Conservation (phyloP, 37 sponge, comb jelly and placozoan genomes). For the Agelas oroides region DNA sequence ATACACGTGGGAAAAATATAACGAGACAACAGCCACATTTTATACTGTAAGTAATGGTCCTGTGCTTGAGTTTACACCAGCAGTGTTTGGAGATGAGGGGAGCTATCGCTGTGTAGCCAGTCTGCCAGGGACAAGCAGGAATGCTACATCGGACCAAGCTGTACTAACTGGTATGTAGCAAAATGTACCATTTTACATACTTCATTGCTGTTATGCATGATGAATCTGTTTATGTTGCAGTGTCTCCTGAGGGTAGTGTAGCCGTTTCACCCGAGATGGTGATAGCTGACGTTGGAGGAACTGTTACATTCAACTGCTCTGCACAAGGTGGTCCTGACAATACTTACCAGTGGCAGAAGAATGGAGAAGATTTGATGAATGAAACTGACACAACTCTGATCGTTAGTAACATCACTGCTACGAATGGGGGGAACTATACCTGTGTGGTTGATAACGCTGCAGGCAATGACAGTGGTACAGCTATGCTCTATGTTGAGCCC, state of each 20-base stretch:
- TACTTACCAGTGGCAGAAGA: constrained; percentile 39
- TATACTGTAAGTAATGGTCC: background rate
- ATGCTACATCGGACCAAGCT: too few species aligned
- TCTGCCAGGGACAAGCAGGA: background rate
- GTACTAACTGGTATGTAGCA: too few species aligned
- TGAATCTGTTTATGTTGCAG: too few species aligned
- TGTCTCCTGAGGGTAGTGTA: constrained; percentile 45
- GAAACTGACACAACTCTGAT: background rate
- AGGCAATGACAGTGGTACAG: constrained; percentile 33
- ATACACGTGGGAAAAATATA: constrained; percentile 23
- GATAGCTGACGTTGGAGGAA: background rate
- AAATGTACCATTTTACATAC: too few species aligned
- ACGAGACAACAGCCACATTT: background rate
- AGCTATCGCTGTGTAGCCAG: constrained; percentile 12
- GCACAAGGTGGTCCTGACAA: constrained; percentile 65
- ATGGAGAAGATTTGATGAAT: background rate
- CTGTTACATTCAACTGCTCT: constrained; percentile 22
- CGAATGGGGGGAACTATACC: constrained; percentile 65
- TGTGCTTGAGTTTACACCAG: background rate
- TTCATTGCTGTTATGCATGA: too few species aligned
- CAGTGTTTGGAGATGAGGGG: constrained; percentile 30
- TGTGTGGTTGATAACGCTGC: constrained; percentile 68
- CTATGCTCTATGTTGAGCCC: constrained; percentile 9
- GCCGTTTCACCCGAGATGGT: background rate
- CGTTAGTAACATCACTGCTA: constrained; percentile 33